A percentile compares a stretch with the other conserved stretches of the same genome.
These are phyloP conservation scores for Nomada goodeniana DNA, from an alignment of 2,888 invertebrate genomes.

Conservation along the genomic window DNA sequence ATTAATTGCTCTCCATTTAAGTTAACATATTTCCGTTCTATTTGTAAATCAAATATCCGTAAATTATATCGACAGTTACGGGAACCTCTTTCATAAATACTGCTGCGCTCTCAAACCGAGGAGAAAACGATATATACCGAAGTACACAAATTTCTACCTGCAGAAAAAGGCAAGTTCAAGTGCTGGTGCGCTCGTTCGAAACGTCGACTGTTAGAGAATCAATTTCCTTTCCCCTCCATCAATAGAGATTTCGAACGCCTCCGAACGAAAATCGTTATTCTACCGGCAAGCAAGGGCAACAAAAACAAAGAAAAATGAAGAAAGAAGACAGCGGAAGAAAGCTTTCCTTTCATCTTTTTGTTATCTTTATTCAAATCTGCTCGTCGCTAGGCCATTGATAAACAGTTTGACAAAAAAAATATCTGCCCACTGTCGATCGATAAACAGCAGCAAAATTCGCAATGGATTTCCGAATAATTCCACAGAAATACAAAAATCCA, in stretches of 20 bases:
- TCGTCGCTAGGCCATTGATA: neutral
- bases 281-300: neutral
- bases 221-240: neutral
- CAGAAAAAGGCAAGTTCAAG: neutral
- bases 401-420: too few relatives aligned
- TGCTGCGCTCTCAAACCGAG: too few relatives aligned
- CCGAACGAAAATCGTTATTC: neutral
- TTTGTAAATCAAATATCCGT: neutral
- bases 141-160: neutral
- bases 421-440: too few relatives aligned
- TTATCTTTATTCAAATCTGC: constrained; percentile 14
- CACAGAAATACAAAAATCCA: neutral
- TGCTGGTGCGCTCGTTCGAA: neutral
- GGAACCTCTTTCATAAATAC: too few relatives aligned
- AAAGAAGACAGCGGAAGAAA: neutral
- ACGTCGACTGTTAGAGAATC: too few relatives aligned
- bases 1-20: neutral
- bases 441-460: too few relatives aligned
- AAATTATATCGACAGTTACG: too few relatives aligned
- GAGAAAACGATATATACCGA: neutral
- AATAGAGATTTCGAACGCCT: too few relatives aligned
- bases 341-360: neutral
- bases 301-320: neutral
- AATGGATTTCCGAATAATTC: too few relatives aligned
- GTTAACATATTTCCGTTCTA: neutral